Percentiles rank a stretch among this genome's conserved stretches.
Evolutionary conservation across 1,140 invertebrate genomes (phyloP).

Genomic region (Ips nitidus): DNA sequence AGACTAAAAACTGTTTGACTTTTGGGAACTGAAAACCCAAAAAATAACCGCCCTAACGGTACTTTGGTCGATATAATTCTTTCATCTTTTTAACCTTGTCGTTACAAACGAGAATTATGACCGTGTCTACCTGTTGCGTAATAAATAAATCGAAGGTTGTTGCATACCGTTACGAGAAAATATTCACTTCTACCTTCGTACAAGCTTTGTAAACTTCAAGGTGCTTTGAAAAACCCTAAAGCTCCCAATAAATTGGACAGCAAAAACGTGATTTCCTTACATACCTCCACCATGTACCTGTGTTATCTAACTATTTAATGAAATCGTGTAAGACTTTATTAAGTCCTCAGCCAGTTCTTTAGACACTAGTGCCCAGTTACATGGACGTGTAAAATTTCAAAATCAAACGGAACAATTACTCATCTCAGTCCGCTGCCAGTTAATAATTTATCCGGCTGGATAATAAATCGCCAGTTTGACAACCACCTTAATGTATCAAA

Average conservation of each 20-base stretch:
- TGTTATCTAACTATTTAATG: conserved; percentile 15
- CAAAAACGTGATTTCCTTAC: conserved; percentile 28
- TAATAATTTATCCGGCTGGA: conserved; percentile 46
- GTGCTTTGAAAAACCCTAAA: background rate
- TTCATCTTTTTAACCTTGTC: no score
- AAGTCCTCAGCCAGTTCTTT: no score
- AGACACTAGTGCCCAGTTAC: no score
- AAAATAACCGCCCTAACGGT: no score
- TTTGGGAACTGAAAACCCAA: no score
- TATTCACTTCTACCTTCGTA: background rate
- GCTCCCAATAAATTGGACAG: background rate
- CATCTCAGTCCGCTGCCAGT: conserved; percentile 35
- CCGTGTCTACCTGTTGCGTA: background rate
- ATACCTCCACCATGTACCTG: conserved; percentile 9
- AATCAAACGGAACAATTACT: conserved; percentile 35
- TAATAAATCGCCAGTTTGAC: conserved; percentile 46
- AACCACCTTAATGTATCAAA: conserved; percentile 48
- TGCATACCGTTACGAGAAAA: background rate
- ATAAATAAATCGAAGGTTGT: background rate
- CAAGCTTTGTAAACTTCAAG: background rate
- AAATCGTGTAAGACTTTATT: background rate
- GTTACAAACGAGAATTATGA: no score
- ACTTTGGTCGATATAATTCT: no score
- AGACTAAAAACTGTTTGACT: background rate
- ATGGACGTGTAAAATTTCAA: background rate